Conservation (phyloP, 1,140 invertebrate genomes). For the Lasaia peninsularis region DNA sequence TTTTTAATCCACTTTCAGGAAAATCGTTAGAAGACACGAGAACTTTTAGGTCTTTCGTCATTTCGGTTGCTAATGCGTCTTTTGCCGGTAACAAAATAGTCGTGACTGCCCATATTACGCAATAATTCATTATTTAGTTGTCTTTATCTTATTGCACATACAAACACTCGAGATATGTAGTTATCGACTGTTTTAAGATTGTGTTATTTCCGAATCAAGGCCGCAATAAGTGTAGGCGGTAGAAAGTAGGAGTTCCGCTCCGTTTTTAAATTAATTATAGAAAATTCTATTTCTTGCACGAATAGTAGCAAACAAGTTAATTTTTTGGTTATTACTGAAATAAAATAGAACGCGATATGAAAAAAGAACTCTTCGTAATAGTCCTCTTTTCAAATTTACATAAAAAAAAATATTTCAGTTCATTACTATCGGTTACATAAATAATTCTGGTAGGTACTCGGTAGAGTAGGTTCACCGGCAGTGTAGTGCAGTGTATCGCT, state of each 20-base stretch:
- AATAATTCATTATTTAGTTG: constrained; percentile 32
- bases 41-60: constrained; percentile 65
- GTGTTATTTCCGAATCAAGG: not conserved
- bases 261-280: no score
- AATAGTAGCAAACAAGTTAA: no score
- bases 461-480: no score
- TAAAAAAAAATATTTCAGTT: no score
- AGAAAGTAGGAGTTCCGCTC: not conserved
- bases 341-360: no score
- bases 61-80: constrained; percentile 33
- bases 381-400: no score
- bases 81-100: constrained; percentile 30
- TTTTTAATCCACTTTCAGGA: constrained; percentile 50
- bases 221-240: not conserved
- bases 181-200: constrained; percentile 80
- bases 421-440: no score
- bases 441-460: no score
- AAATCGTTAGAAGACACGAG: constrained; percentile 71
- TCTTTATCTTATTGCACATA: constrained; percentile 8
- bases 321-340: no score
- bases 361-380: no score
- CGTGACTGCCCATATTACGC: constrained; percentile 27
- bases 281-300: no score
- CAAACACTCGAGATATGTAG: not conserved
- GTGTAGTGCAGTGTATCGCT: no score